These are phyloP conservation scores for Peromyscus eremicus DNA, from an alignment of 2,797 vertebrate genomes.

Conservation along the genomic window DNA sequence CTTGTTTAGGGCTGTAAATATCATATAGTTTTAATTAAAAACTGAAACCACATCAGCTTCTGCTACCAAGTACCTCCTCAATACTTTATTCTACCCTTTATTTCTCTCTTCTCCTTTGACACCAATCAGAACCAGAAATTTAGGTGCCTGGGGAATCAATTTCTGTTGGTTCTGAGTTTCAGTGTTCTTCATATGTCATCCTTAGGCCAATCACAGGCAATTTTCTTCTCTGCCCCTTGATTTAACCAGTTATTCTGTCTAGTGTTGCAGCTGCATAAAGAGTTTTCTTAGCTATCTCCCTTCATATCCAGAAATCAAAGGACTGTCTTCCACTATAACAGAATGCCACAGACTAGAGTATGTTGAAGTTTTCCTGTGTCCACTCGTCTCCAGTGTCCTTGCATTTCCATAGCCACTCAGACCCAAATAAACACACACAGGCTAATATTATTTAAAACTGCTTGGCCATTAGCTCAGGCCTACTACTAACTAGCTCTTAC, in stretches of 20 bases:
- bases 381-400: too few relatives aligned
- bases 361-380: too few relatives aligned
- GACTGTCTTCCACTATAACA: not conserved
- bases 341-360: not conserved
- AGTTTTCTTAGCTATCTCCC: not conserved
- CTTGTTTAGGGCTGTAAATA: not conserved
- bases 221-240: not conserved
- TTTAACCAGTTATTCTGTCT: conserved; percentile 2
- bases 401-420: too few relatives aligned
- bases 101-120: not conserved
- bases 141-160: not conserved
- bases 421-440: too few relatives aligned
- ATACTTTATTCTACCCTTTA: not conserved
- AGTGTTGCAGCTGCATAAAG: not conserved
- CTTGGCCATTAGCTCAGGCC: too few relatives aligned
- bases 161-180: conserved; percentile 11
- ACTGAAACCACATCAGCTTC: not conserved
- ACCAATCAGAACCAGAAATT: not conserved
- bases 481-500: too few relatives aligned
- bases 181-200: not conserved
- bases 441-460: too few relatives aligned
- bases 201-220: not conserved
- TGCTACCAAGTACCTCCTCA: not conserved
- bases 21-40: conserved; percentile 23
- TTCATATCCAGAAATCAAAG: conserved; percentile 33